A percentile compares a stretch with the other conserved stretches of the same genome.
Evolutionary conservation across 2,797 vertebrate species (phyloP).

Genomic region (Trematomus bernacchii): DNA sequence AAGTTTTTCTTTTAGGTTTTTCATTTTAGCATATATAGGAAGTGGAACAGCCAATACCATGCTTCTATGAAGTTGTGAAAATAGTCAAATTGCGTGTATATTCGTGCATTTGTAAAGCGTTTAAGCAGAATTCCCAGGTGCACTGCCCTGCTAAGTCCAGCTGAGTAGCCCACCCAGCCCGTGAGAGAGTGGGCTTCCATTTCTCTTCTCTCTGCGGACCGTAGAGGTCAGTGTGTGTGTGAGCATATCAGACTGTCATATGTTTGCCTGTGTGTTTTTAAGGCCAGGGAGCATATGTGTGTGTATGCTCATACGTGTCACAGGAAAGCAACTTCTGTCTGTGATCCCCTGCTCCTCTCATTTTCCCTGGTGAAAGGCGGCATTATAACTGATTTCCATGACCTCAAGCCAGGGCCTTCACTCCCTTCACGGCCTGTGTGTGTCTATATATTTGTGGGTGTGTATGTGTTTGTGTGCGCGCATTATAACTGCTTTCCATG

Average conservation of each 20-base stretch:
- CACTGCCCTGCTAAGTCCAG: slow-evolving; percentile 67
- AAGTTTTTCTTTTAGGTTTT: background rate
- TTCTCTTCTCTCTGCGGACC: slow-evolving; percentile 75
- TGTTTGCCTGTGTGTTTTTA: slow-evolving; percentile 34
- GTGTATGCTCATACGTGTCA: slow-evolving; percentile 43
- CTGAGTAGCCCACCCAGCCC: slow-evolving; percentile 86
- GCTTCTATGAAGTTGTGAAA: slow-evolving; percentile 26
- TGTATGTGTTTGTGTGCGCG: slow-evolving; percentile 58
- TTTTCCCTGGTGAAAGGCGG: slow-evolving; percentile 82
- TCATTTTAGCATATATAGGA: background rate
- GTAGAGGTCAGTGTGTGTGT: slow-evolving; percentile 56
- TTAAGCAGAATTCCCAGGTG: slow-evolving; percentile 80
- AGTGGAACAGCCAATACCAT: background rate
- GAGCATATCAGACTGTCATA: slow-evolving; percentile 25
- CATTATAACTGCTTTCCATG: slow-evolving; percentile 85
- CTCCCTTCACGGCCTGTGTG: slow-evolving; percentile 53
- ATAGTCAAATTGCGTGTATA: slow-evolving; percentile 32
- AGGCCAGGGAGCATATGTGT: slow-evolving; percentile 18
- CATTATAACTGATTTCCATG: slow-evolving; percentile 85
- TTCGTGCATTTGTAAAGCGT: slow-evolving; percentile 53
- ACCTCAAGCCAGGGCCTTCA: slow-evolving; percentile 78
- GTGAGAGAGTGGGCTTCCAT: slow-evolving; percentile 79
- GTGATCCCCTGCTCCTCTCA: slow-evolving; percentile 71
- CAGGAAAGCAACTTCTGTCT: slow-evolving; percentile 62
- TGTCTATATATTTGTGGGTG: slow-evolving; percentile 44